A percentile compares a stretch with the other conserved stretches of the same genome.
Evolutionary conservation across 2,113 vertebrate genomes (phyloP).

Genomic region (Protomyctophum bolini): DNA sequence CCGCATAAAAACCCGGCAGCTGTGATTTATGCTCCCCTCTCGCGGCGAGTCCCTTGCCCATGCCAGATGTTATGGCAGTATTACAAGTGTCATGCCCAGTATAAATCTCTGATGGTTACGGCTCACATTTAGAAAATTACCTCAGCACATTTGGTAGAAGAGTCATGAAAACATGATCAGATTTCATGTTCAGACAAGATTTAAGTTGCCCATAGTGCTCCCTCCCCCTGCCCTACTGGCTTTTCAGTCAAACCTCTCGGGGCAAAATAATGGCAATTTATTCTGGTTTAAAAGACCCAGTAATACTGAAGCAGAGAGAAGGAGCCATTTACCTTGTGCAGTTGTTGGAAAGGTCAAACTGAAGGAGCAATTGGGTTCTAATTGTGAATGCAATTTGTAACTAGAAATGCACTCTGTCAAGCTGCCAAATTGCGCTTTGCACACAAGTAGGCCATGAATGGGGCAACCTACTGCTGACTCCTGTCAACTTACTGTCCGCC

Average conservation of each 20-base stretch:
- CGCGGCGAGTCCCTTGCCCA: slow-evolving; percentile 47
- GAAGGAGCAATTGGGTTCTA: slow-evolving; percentile 21
- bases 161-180: slow-evolving; percentile 55
- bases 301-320: slow-evolving; percentile 8
- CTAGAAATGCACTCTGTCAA: neutral
- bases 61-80: slow-evolving; percentile 72
- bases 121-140: slow-evolving; percentile 70
- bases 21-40: slow-evolving; percentile 60
- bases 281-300: slow-evolving; percentile 24
- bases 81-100: slow-evolving; percentile 69
- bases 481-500: too few relatives aligned
- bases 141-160: slow-evolving; percentile 50
- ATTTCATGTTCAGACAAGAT: slow-evolving; percentile 60
- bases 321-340: slow-evolving; percentile 27
- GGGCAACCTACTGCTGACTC: too few relatives aligned
- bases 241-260: slow-evolving; percentile 38
- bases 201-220: slow-evolving; percentile 27
- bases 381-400: slow-evolving; percentile 40
- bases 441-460: too few relatives aligned
- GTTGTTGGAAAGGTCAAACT: slow-evolving; percentile 6
- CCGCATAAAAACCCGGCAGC: slow-evolving; percentile 60
- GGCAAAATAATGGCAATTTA: slow-evolving; percentile 22
- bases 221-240: slow-evolving; percentile 17
- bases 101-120: slow-evolving; percentile 67
- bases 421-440: too few relatives aligned